Evolutionary conservation across 2,113 vertebrate species (phyloP), one percentile per base, ranked within the genome.

Genomic region (Chauna torquata): DNA sequence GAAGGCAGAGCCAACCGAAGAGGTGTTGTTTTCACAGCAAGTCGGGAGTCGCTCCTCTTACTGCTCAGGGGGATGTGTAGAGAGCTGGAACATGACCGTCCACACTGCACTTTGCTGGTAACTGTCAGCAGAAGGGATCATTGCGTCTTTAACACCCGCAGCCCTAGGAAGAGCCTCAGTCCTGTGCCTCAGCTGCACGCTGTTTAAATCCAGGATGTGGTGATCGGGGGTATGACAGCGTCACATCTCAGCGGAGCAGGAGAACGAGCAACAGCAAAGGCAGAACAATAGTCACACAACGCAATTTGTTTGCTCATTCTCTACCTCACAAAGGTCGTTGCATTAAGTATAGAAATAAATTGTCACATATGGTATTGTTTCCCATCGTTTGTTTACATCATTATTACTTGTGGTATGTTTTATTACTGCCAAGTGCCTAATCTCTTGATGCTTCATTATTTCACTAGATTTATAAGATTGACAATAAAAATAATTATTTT

Each of bases 401-500:
- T 36, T 52, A 30, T 28, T 74, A 58, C 79, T 75, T 50, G 24
- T 7, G 11, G 44, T 28, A 4, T 28, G 50, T 70, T 79, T 78
- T 65, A 74, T 70, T 82, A 54, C 72, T 16, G 42, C 49, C 44
- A 45, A 71, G 77, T 36, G 64, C 38, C 75, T 54, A 19, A 78
- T 88, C 70, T 81, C 75, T n/a, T 40, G 75, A 13, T 50, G 57
- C 86, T 82, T 88, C 57, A 22, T 86, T 84, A 87, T 90, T 84
- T 77, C 14, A 2, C 88, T 38, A 27, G 57, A 62, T 80, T 91
- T 79, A 42, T 7, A 3, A n/a, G 77, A 38, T 17, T 75, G 86
- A 87, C 57, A 81, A 84, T 75, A 79, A 88, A 92, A 95, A 92
- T 61, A 87, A 87, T 93, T 54, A 70, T 82, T 91, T 84, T 34